Base-by-base conservation (phyloP, 2,113 vertebrate genomes). In the Brachyistius frenatus region DNA sequence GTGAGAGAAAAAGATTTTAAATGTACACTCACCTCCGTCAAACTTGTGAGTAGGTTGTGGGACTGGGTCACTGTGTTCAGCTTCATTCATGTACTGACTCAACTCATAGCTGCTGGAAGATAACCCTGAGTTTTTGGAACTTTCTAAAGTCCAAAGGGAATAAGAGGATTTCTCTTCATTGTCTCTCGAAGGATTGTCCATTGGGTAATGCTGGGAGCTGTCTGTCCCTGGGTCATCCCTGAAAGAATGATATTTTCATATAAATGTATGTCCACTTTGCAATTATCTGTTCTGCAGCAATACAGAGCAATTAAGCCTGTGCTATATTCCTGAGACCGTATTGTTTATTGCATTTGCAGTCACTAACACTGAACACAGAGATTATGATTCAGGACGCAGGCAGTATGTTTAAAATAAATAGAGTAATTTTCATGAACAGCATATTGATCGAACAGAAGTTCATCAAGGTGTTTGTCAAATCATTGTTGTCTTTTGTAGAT, bases 41-140 rank as follows among this genome's bases (percentile, higher is more conserved):
- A 80, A 47, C 0, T 79, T 58, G 8, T 91, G 93, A 16, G 41
- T 11, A 5, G 65, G 67, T 0, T 52, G 61, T 1, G 74, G 36
- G 1, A 0, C 3, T 0, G 88, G 41, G 7, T 91, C 78, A 0
- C 7, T 65, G 3, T 13, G 54, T 16, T 96, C 94, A 0, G 86
- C 66, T 46, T 80, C 71, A 0, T 95, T 95, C 32, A 98, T 96
- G 90, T 98, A 98, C 91, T 96, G 96, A 79, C 97, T 97, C 71
- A 98, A 95, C 85, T 98, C 97, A 0, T 92, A 95, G 88, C 94
- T 90, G 41, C 97, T 98, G 82, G 96, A 97, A 39, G 96, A 98
- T 69, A 98, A 89, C 0, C 97, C 97, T 0, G 95, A 96, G 57
- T 94, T 94, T 2, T 91, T 95, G 16, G 95, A 96, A 76, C 95